A percentile compares a stretch with the other conserved stretches of the same genome.
These are phyloP conservation scores for Lasius platythorax DNA, from an alignment of 2,888 invertebrate species.

Conservation along the genomic window DNA sequence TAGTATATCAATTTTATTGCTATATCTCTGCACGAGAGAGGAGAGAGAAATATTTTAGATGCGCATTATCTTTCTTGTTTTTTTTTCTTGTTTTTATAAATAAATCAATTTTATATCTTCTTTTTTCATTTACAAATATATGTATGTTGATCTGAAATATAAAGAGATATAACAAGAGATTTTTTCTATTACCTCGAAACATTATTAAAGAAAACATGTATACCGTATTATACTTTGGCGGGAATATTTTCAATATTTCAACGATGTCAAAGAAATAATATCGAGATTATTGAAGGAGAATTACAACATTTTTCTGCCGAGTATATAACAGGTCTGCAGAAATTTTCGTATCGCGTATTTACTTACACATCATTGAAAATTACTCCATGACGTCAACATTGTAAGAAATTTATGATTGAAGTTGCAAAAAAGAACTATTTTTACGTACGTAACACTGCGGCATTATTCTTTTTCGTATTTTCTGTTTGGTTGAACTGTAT, in stretches of 20 bases:
- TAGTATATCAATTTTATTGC: slow-evolving; percentile 1
- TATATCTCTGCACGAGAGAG: background rate
- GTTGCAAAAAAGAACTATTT: background rate
- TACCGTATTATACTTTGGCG: background rate
- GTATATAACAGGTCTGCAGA: background rate
- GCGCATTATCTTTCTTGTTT: background rate
- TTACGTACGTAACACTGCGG: background rate
- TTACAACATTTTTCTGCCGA: background rate
- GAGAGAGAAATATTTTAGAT: background rate
- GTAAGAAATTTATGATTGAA: background rate
- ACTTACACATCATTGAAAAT: background rate
- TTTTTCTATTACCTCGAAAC: background rate
- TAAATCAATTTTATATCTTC: background rate
- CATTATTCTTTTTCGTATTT: background rate
- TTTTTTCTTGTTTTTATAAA: slow-evolving; percentile 6
- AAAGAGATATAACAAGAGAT: background rate
- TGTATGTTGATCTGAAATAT: background rate
- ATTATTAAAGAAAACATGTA: background rate
- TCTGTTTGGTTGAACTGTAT: background rate
- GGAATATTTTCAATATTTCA: background rate
- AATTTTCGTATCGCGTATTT: slow-evolving; percentile 6
- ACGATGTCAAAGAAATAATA: background rate
- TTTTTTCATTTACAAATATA: background rate
- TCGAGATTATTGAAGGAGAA: background rate
- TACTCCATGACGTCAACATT: background rate